Conservation (phyloP, 2,113 vertebrate genomes). For the Cottus gobio region DNA sequence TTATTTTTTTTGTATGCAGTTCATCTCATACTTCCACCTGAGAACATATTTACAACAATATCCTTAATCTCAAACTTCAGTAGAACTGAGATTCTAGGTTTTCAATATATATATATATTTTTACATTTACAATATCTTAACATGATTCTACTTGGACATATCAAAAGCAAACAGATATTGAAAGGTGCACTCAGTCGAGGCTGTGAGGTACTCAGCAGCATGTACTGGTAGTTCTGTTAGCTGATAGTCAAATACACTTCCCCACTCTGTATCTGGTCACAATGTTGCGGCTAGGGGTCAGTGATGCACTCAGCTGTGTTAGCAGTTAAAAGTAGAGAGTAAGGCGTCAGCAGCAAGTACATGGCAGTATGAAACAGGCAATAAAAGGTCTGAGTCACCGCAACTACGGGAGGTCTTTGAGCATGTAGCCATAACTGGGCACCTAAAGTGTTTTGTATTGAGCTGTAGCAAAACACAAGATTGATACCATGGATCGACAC, state of each 20-base stretch:
- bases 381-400: neutral
- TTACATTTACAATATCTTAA: neutral
- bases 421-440: neutral
- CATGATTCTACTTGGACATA: neutral
- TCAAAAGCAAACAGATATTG: neutral
- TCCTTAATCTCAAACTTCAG: neutral
- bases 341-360: neutral
- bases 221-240: too few species aligned
- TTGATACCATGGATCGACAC: neutral
- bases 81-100: neutral
- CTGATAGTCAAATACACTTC: too few species aligned
- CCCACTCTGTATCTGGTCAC: neutral
- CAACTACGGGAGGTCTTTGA: neutral
- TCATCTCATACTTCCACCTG: neutral
- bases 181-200: neutral
- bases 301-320: neutral
- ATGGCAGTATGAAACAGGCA: neutral
- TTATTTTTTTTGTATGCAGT: conserved; percentile 11
- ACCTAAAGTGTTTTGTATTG: neutral
- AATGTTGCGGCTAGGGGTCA: neutral
- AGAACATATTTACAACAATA: neutral
- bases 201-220: too few species aligned
- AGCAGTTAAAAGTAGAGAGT: neutral
- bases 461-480: neutral
- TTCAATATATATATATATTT: neutral